Evolutionary conservation across 1,140 invertebrate genomes (phyloP), one percentile per base, ranked within the genome.

Genomic region (Cataglyphis hispanica): DNA sequence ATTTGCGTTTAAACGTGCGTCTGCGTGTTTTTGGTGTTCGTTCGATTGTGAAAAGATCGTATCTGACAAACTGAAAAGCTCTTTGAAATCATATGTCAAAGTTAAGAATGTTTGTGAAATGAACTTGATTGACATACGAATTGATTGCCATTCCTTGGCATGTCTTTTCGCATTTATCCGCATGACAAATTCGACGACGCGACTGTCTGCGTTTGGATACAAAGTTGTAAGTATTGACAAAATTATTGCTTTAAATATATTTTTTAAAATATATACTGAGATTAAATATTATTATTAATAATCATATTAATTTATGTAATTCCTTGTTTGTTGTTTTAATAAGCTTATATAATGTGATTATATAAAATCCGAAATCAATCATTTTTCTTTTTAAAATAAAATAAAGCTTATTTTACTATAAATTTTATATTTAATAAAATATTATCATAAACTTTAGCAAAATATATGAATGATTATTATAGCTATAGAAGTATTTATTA

Each of bases 71-170:
- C 27, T 67, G 64, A 56, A 84, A 56, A 46, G 63, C 37, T 43
- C 6, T 61, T 72, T 66, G 50, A 77, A 84, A 88, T 88, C 60
- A 76, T 50, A 22, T 19, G 37, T 76, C 61, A 11, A 4, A 10
- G 22, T 40, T 72, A 72, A 81, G 25, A 81, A 83, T 34, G 4
- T 40, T 72, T 13, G 25, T 72, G 37, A 83, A 72, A 43, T n/a
- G 2, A 2, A 0, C 8, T 60, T 72, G 67, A 83, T 72, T 25
- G 78, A 72, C 37, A 34, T 25, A 40, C 37, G 6, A 72, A 25
- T 72, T 60, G 67, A 81, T 72, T 83, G n/a, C 37, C 25, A n/a
- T 13, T 4, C 22, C 25, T 40, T 5, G 4, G 0, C 22, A 56
- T 13, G 13, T 56, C 7, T 37, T 58, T 69, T 56, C 13, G 16